Conservation (phyloP, 2,888 invertebrate genomes). For the Apotomis capreana region DNA sequence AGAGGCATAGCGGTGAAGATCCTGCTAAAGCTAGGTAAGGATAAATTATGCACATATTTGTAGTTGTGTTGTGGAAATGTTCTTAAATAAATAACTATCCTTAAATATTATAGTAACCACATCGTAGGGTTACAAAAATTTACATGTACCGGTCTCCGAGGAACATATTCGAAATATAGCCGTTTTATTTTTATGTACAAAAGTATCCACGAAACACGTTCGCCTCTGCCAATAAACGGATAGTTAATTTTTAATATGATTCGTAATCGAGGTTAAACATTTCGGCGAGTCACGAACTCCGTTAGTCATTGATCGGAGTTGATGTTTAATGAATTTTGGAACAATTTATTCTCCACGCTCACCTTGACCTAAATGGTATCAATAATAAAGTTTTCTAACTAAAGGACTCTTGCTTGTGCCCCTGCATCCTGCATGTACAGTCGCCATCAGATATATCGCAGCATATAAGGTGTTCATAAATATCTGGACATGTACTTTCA, state of each 20-base stretch:
- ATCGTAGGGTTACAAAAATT: not conserved
- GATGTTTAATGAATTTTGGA: not conserved
- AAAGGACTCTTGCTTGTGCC: no score
- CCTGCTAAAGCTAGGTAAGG: conserved; percentile 89
- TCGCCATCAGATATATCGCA: no score
- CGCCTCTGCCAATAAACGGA: not conserved
- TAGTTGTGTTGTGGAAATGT: no score
- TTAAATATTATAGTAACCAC: not conserved
- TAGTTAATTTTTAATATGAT: not conserved
- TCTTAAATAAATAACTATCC: no score
- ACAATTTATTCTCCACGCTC: not conserved
- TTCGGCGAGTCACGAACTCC: not conserved
- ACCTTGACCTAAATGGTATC: not conserved
- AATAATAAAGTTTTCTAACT: not conserved
- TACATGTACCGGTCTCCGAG: no score
- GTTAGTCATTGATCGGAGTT: not conserved
- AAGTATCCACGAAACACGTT: not conserved
- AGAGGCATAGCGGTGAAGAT: conserved; percentile 95
- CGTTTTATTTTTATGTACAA: no score
- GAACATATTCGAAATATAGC: no score
- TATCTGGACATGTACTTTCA: no score
- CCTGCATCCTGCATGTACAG: no score
- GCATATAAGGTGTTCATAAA: no score
- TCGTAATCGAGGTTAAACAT: not conserved
- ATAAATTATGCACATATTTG: no score